These are phyloP conservation scores for Gorsachius goisagi DNA, from an alignment of 2,113 vertebrate genomes.

Conservation along the genomic window DNA sequence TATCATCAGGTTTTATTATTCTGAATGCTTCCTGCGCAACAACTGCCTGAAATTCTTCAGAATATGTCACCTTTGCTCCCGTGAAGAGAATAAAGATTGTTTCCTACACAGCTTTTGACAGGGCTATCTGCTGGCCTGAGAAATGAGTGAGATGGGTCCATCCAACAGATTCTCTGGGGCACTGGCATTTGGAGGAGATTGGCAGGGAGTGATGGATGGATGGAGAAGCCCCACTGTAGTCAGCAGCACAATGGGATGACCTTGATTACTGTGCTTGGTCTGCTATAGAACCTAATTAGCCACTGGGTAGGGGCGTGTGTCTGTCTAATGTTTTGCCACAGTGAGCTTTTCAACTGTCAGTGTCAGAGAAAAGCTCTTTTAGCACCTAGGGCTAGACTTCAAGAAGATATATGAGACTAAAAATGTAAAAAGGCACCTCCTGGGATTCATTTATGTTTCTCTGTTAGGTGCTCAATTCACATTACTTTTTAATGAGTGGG, in stretches of 20 bases:
- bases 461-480: neutral
- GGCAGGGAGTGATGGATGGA: neutral
- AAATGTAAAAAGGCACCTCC: neutral
- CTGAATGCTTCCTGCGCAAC: neutral
- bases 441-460: neutral
- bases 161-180: neutral
- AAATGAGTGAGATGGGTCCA: neutral
- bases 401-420: neutral
- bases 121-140: neutral
- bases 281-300: neutral
- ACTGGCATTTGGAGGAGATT: neutral
- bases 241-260: neutral
- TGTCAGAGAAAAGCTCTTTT: neutral
- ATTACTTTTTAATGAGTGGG: neutral
- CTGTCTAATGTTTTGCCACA: neutral
- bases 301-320: neutral
- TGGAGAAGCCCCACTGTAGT: neutral
- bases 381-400: neutral
- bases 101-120: neutral
- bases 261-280: neutral
- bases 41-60: neutral
- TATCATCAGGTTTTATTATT: neutral
- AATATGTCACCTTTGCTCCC: neutral
- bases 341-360: neutral
- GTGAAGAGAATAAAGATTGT: neutral